These are phyloP conservation scores for Agelas oroides DNA, from an alignment of 37 sponge, comb jelly and placozoan genomes.

Conservation along the genomic window DNA sequence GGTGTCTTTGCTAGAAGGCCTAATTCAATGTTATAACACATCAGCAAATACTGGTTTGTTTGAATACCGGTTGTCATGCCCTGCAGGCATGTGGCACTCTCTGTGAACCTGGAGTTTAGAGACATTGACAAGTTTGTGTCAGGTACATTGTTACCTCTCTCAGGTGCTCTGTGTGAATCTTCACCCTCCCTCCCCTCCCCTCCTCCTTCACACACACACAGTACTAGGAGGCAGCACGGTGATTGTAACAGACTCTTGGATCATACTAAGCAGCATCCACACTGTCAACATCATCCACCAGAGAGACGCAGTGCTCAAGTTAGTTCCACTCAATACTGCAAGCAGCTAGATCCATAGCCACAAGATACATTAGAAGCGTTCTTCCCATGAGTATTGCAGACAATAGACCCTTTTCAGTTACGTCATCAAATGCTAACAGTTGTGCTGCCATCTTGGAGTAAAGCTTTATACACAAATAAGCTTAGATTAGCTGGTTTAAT, in stretches of 20 bases:
- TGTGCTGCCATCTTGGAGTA: too few species aligned
- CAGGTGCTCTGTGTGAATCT: too few species aligned
- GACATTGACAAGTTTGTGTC: constrained; percentile 85
- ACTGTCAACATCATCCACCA: constrained; percentile 53
- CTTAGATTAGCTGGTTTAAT: too few species aligned
- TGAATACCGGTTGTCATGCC: too few species aligned
- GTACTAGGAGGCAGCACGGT: constrained; percentile 62
- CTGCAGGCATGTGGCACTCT: constrained; percentile 56
- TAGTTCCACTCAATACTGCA: not conserved
- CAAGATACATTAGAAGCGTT: too few species aligned
- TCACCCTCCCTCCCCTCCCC: not conserved
- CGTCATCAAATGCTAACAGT: too few species aligned
- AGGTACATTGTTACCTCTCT: too few species aligned
- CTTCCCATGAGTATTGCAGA: too few species aligned
- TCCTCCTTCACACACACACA: constrained; percentile 3
- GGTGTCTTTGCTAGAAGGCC: not conserved
- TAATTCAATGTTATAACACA: too few species aligned
- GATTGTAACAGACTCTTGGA: constrained; percentile 92
- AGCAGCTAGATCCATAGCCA: not conserved
- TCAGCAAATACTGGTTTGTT: too few species aligned
- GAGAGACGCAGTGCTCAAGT: constrained; percentile 70
- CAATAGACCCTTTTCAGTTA: too few species aligned
- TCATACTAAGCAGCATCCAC: constrained; percentile 66
- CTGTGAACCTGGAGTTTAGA: constrained; percentile 78
- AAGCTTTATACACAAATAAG: too few species aligned